phyloP scores from a whole-genome alignment of 2,797 vertebrate genomes.

The Pseudochaenichthys georgianus region DNA sequence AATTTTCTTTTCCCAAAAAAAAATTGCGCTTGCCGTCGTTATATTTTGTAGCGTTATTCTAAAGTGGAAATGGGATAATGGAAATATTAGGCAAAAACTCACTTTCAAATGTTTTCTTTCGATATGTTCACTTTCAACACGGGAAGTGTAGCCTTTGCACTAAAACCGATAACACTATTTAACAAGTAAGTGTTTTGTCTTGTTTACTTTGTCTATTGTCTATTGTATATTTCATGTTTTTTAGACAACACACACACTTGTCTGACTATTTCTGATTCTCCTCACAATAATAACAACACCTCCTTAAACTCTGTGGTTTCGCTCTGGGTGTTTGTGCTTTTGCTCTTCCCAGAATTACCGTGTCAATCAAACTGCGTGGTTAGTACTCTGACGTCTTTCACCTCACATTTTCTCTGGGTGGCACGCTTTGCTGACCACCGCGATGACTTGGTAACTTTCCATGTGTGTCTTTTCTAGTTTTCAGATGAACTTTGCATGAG shows the following conservation, averaged over 20 bases:
- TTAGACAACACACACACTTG: background rate
- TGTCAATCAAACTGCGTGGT: conserved; percentile 47
- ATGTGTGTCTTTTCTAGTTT: background rate
- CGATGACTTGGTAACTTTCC: conserved; percentile 26
- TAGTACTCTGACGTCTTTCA: conserved; percentile 40
- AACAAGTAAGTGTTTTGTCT: no score
- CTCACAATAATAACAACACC: background rate
- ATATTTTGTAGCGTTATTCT: no score
- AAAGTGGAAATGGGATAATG: no score
- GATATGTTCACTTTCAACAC: no score
- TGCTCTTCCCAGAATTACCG: conserved; percentile 26
- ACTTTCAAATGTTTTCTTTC: no score
- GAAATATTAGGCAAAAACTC: no score
- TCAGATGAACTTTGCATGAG: background rate
- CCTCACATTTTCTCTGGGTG: conserved; percentile 28
- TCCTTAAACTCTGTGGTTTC: background rate
- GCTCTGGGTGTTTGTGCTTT: conserved; percentile 27
- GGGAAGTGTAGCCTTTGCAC: no score
- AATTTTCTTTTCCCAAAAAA: background rate
- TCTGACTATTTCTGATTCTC: background rate
- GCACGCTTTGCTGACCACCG: conserved; percentile 31
- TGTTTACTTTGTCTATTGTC: background rate
- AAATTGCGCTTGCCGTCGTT: background rate
- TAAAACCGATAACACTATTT: no score
- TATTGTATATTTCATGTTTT: background rate